A percentile compares a stretch with the other conserved stretches of the same genome.
phyloP scores from a whole-genome alignment of 1,140 invertebrate genomes.

The Thereuonema tuberculata region DNA sequence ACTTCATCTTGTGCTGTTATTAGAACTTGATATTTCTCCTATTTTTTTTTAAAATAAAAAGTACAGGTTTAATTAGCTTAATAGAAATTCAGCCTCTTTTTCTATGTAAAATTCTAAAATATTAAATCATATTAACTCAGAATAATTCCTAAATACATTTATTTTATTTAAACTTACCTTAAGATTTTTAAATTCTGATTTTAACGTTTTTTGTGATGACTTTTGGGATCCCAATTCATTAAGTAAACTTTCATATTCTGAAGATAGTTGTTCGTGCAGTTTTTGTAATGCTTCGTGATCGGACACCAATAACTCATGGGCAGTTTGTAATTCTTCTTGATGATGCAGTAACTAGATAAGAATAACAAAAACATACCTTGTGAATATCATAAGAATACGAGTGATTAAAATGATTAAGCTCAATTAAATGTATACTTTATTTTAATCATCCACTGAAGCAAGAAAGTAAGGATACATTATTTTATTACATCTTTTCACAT shows the following conservation, averaged over 20 bases:
- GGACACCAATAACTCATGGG: conserved; percentile 54
- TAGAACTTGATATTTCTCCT: conserved; percentile 36
- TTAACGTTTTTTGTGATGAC: conserved; percentile 53
- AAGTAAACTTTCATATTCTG: conserved; percentile 74
- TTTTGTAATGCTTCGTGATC: conserved; percentile 73
- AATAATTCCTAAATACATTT: background rate
- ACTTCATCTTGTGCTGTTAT: conserved; percentile 38
- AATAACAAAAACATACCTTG: conserved; percentile 4
- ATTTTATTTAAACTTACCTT: conserved; percentile 33
- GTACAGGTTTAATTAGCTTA: background rate
- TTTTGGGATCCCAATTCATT: conserved; percentile 68
- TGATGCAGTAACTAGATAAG: conserved; percentile 25
- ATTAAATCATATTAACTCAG: background rate
- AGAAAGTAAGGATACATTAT: too few species aligned
- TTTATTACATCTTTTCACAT: too few species aligned
- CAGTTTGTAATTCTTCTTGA: conserved; percentile 40
- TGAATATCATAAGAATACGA: conserved; percentile 13
- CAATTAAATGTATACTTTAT: background rate
- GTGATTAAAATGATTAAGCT: conserved; percentile 10
- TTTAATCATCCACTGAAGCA: background rate
- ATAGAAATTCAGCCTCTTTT: background rate
- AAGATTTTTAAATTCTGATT: conserved; percentile 51
- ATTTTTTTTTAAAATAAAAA: too few species aligned
- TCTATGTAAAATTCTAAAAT: background rate
- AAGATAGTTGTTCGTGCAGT: conserved; percentile 71